Percentiles rank a stretch among this genome's conserved stretches.
Conservation (phyloP, 2,888 invertebrate genomes). For the Lepidocyrtinus sp. region DNA sequence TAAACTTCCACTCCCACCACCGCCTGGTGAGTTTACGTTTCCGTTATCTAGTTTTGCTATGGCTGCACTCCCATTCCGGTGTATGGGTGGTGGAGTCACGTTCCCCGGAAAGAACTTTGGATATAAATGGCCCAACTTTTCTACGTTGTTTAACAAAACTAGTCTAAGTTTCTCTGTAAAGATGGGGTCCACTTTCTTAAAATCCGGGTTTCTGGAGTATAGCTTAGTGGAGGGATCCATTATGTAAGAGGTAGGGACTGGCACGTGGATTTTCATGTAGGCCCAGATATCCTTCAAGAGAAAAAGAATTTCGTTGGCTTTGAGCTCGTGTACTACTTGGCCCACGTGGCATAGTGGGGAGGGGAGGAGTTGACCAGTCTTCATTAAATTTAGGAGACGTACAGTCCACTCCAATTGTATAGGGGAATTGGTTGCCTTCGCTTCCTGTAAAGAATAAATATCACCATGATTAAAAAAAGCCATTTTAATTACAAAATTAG, state of each 20-base stretch:
- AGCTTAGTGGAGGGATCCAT: slow-evolving; percentile 75
- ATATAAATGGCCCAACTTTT: slow-evolving; percentile 82
- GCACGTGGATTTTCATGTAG: slow-evolving; percentile 90
- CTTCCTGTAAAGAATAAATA: slow-evolving; percentile 63
- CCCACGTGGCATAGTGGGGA: slow-evolving; percentile 85
- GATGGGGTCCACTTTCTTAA: slow-evolving; percentile 80
- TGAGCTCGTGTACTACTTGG: slow-evolving; percentile 82
- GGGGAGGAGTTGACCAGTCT: slow-evolving; percentile 87
- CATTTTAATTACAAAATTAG: neutral
- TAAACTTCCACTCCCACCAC: no score
- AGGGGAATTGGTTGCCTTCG: slow-evolving; percentile 71
- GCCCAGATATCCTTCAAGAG: slow-evolving; percentile 90
- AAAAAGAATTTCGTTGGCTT: slow-evolving; percentile 83
- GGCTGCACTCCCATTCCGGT: slow-evolving; percentile 70
- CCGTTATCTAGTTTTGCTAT: slow-evolving; percentile 30
- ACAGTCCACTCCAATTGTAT: slow-evolving; percentile 76
- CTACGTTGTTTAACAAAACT: slow-evolving; percentile 85
- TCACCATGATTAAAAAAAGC: neutral
- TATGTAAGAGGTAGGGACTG: slow-evolving; percentile 85
- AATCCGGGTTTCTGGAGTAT: slow-evolving; percentile 83
- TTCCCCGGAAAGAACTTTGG: slow-evolving; percentile 79
- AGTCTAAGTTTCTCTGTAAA: slow-evolving; percentile 87
- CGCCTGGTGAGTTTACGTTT: slow-evolving; percentile 17
- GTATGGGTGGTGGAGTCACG: slow-evolving; percentile 71
- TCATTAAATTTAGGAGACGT: slow-evolving; percentile 84